Evolutionary conservation across 2,113 vertebrate genomes (phyloP).

Genomic region (Arizona elegans): DNA sequence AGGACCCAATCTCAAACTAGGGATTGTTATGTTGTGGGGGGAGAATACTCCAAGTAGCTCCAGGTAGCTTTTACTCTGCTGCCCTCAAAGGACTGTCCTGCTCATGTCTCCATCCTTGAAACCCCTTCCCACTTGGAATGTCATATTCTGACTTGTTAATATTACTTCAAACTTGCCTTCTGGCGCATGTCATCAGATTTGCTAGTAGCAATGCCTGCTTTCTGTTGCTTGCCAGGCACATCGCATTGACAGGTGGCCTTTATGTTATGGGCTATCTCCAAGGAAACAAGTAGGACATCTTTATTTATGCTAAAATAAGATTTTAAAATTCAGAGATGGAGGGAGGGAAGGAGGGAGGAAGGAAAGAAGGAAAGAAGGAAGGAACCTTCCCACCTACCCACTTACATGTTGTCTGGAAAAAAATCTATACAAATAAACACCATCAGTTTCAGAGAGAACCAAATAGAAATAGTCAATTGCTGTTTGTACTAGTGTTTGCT

Average conservation of each 20-base stretch:
- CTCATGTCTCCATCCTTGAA: too few relatives aligned
- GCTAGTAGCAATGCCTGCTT: not conserved
- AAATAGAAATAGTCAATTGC: not conserved
- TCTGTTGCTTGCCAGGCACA: not conserved
- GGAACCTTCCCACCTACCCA: not conserved
- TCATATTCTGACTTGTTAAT: not conserved
- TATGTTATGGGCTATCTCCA: slow-evolving; percentile 19
- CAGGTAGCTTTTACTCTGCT: not conserved
- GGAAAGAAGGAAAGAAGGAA: not conserved
- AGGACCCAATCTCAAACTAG: not conserved
- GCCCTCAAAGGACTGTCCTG: not conserved
- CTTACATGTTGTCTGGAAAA: not conserved
- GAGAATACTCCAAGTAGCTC: slow-evolving; percentile 3
- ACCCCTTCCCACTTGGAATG: too few relatives aligned
- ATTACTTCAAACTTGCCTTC: not conserved
- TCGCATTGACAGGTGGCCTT: slow-evolving; percentile 3
- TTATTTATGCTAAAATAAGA: not conserved
- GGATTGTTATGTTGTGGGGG: not conserved
- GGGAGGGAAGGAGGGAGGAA: not conserved
- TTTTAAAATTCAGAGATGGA: not conserved
- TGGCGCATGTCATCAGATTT: not conserved
- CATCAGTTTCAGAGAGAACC: not conserved
- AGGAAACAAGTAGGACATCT: slow-evolving; percentile 4
- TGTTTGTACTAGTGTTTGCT: not conserved
- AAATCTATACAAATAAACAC: not conserved